phyloP scores from a whole-genome alignment of 2,888 invertebrate species.

The Euspilapteryx auroguttella region DNA sequence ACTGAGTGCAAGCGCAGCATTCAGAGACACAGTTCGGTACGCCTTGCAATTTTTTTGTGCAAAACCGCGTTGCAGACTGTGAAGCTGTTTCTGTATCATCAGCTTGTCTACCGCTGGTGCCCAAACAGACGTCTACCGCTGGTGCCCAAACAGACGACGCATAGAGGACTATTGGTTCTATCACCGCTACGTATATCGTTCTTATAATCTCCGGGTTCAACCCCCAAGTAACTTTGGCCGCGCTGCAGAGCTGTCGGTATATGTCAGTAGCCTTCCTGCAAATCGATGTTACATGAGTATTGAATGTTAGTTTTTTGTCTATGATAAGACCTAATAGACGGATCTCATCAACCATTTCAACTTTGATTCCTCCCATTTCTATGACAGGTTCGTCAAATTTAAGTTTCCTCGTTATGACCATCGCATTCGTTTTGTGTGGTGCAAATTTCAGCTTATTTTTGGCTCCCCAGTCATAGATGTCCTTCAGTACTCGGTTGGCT shows the following conservation, averaged over 20 bases:
- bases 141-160: conserved; percentile 2
- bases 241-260: conserved; percentile 1
- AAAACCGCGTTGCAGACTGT: conserved; percentile 1
- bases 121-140: conserved; percentile 1
- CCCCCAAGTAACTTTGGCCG: conserved; percentile 3
- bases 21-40: conserved; percentile 1
- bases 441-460: too few relatives aligned
- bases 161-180: conserved; percentile 5
- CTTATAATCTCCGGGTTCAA: not conserved
- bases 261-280: conserved; percentile 1
- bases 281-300: not conserved
- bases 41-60: conserved; percentile 1
- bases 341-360: not conserved
- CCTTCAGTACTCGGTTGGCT: conserved; percentile 3
- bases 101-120: conserved; percentile 1
- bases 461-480: conserved; percentile 3
- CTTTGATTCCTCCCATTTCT: not conserved
- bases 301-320: conserved; percentile 2
- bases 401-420: conserved; percentile 3
- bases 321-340: too few relatives aligned
- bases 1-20: not conserved
- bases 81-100: not conserved
- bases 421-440: conserved; percentile 5
- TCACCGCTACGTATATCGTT: conserved; percentile 1
- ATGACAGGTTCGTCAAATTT: conserved; percentile 3